A percentile compares a stretch with the other conserved stretches of the same genome.
Evolutionary conservation across 2,888 invertebrate species (phyloP).

Genomic region (Brachyopa scutellaris): DNA sequence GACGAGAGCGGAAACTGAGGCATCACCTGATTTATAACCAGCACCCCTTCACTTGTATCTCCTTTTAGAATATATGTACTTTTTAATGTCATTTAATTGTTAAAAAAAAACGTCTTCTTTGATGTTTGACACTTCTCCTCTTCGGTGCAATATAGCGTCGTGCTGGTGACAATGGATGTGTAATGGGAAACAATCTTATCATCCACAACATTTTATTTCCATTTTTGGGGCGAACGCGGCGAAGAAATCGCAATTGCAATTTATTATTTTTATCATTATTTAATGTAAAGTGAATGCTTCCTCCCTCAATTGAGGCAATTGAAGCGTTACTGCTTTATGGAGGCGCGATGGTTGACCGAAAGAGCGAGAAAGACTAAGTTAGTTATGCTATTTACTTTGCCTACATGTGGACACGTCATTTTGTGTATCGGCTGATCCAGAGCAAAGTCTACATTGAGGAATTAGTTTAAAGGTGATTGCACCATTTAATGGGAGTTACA

Average conservation of each 20-base stretch:
- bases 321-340: constrained; percentile 13
- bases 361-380: neutral
- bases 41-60: neutral
- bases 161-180: constrained; percentile 48
- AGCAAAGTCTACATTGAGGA: constrained; percentile 22
- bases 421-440: constrained; percentile 21
- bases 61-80: neutral
- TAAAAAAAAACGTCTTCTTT: neutral
- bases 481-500: too few species aligned
- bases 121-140: neutral
- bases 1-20: neutral
- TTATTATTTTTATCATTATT: constrained; percentile 25
- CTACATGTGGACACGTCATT: neutral
- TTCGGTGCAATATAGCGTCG: too few species aligned
- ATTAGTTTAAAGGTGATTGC: neutral
- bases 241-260: constrained; percentile 25
- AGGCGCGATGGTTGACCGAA: constrained; percentile 1
- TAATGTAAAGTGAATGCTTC: constrained; percentile 49
- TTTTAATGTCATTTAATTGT: constrained; percentile 30
- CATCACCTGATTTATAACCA: constrained; percentile 42
- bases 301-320: constrained; percentile 43
- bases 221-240: neutral
- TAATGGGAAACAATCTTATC: neutral
- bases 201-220: neutral
- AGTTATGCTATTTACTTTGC: neutral